Evolutionary conservation across 2,113 vertebrate species (phyloP), one percentile per base, ranked within the genome.

Genomic region (Emydura subglobosa): DNA sequence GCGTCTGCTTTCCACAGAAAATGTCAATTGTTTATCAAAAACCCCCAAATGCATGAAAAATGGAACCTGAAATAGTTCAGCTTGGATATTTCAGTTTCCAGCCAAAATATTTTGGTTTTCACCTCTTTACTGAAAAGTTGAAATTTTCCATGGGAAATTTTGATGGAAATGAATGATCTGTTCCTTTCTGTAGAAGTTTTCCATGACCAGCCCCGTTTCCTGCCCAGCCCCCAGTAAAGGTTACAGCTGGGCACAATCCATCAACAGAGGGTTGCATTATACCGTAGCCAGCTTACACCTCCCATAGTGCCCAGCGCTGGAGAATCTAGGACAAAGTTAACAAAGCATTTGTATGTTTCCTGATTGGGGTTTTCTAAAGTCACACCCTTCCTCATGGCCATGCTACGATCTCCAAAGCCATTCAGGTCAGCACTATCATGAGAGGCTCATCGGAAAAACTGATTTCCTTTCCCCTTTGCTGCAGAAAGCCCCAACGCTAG

Each of bases 391-490:
- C 54, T 10, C 27, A 16, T 10, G 19, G 39, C 57, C 51, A 42
- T 51, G 65, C 65, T 21, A 44, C 6, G 16, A 12, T 81, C 49
- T 53, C 55, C 76, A 65, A 27, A 79, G n/a, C 27, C 17, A 7
- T 53, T 51, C n/a, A 21, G 12, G 34, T 29, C 34, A 16, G 6
- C 49, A 31, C 29, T 10, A 1, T 54, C 31, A 34, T 47, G 13
- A 59, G 76, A 59, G 59, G 34, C 24, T 50, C 29, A 25, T 29
- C 7, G 34, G 42, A 24, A 49, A 74, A 65, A 39, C 55, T 47
- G 49, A 42, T 22, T 47, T 72, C 13, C 14, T 42, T 55, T 17
- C 2, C 17, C 16, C 51, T 4, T 55, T 27, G 22, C 19, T 0
- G 1, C 59, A 49, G 6, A 19, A 14, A 19, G 39, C 54, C 47